These are phyloP conservation scores for Spea hammondii DNA, from an alignment of 2,797 vertebrate genomes.

Conservation along the genomic window DNA sequence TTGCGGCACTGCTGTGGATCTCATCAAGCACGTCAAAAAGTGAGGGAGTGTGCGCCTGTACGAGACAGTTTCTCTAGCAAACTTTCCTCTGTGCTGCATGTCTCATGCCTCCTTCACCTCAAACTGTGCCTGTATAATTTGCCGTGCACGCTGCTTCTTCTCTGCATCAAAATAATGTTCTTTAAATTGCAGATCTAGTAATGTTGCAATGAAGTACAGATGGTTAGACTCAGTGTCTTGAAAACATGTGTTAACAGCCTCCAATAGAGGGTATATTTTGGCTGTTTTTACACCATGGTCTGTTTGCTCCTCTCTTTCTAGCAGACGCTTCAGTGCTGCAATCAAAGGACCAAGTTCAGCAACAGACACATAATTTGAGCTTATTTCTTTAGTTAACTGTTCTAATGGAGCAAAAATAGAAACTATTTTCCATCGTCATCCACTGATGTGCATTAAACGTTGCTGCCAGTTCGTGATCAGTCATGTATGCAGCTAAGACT, in stretches of 20 bases:
- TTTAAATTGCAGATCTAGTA: neutral
- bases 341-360: slow-evolving; percentile 4
- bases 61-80: neutral
- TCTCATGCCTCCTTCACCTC: neutral
- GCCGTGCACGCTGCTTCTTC: neutral
- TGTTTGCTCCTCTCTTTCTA: neutral
- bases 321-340: slow-evolving; percentile 9
- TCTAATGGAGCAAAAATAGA: neutral
- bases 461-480: neutral
- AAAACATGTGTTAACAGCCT: neutral
- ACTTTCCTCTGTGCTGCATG: neutral
- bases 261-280: neutral
- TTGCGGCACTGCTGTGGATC: neutral
- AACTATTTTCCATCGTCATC: neutral
- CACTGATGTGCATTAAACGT: slow-evolving; percentile 2
- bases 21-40: neutral
- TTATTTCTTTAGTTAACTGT: slow-evolving; percentile 6
- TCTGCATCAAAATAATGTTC: neutral
- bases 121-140: neutral
- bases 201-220: neutral
- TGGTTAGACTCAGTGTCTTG: neutral
- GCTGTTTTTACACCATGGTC: slow-evolving; percentile 7
- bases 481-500: neutral
- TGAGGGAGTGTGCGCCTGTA: neutral
- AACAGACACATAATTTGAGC: neutral